Conservation (phyloP, 2,888 invertebrate species). For the Scaptomyza flava region DNA sequence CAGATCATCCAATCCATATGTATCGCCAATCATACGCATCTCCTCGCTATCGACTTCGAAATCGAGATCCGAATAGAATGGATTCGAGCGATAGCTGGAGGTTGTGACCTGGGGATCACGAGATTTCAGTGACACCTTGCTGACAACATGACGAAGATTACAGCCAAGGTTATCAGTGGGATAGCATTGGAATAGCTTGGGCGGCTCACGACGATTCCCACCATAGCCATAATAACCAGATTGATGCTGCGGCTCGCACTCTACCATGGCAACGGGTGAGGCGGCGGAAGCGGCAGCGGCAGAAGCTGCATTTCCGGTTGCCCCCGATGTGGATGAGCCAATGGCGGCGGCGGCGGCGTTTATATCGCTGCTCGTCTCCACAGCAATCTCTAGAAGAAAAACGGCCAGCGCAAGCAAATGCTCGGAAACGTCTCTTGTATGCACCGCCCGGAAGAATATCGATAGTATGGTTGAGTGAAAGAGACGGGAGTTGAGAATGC, state of each 20-base stretch:
- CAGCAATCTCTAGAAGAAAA: slow-evolving; percentile 94
- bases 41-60: slow-evolving; percentile 88
- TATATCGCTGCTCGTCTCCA: slow-evolving; percentile 84
- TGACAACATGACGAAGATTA: slow-evolving; percentile 90
- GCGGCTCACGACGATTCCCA: slow-evolving; percentile 78
- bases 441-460: slow-evolving; percentile 93
- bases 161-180: slow-evolving; percentile 90
- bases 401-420: slow-evolving; percentile 94
- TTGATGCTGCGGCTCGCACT: slow-evolving; percentile 75
- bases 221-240: slow-evolving; percentile 71
- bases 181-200: slow-evolving; percentile 87
- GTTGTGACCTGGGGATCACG: slow-evolving; percentile 86
- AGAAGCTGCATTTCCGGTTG: background rate
- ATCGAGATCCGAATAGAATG: slow-evolving; percentile 90
- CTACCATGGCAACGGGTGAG: slow-evolving; percentile 74
- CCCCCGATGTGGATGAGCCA: background rate
- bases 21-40: slow-evolving; percentile 83
- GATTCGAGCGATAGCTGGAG: slow-evolving; percentile 85
- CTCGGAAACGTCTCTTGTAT: slow-evolving; percentile 91
- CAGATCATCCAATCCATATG: slow-evolving; percentile 75
- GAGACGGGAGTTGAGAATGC: slow-evolving; percentile 83
- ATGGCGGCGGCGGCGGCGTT: slow-evolving; percentile 27
- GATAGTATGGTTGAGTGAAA: slow-evolving; percentile 88
- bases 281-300: background rate
- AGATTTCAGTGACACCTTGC: slow-evolving; percentile 86